These are phyloP conservation scores for Raja brachyura DNA, from an alignment of 2,113 vertebrate genomes.

Conservation along the genomic window DNA sequence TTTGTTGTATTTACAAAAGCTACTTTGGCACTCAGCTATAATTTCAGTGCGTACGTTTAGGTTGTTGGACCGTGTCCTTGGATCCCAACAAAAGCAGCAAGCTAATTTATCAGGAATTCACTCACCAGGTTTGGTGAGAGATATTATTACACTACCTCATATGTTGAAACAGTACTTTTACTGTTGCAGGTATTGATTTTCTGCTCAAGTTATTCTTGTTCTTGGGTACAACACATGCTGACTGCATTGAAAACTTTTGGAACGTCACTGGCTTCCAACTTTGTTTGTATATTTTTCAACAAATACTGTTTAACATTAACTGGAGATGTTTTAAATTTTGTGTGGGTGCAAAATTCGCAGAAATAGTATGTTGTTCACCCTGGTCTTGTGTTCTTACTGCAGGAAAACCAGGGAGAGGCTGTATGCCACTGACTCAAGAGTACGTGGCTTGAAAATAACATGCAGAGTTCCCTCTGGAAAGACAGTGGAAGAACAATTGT, in stretches of 20 bases:
- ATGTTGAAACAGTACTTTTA: neutral
- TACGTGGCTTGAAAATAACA: neutral
- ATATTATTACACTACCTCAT: neutral
- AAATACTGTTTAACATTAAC: neutral
- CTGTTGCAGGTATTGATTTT: neutral
- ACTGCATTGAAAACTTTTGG: neutral
- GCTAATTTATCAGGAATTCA: neutral
- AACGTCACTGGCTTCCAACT: neutral
- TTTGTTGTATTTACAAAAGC: neutral
- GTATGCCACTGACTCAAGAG: neutral
- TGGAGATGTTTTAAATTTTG: neutral
- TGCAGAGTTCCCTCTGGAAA: neutral
- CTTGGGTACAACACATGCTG: neutral
- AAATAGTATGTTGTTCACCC: neutral
- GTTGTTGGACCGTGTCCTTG: neutral
- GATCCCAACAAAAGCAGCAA: neutral
- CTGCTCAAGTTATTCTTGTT: neutral
- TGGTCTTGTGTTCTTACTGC: neutral
- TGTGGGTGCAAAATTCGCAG: neutral
- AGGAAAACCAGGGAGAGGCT: neutral
- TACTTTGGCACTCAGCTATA: neutral
- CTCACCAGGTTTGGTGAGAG: neutral
- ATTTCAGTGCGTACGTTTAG: neutral
- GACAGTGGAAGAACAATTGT: neutral
- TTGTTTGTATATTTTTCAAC: neutral